Percentiles rank a stretch among this genome's conserved stretches.
Conservation (phyloP, 1,140 invertebrate genomes). For the Acromyrmex heyeri region DNA sequence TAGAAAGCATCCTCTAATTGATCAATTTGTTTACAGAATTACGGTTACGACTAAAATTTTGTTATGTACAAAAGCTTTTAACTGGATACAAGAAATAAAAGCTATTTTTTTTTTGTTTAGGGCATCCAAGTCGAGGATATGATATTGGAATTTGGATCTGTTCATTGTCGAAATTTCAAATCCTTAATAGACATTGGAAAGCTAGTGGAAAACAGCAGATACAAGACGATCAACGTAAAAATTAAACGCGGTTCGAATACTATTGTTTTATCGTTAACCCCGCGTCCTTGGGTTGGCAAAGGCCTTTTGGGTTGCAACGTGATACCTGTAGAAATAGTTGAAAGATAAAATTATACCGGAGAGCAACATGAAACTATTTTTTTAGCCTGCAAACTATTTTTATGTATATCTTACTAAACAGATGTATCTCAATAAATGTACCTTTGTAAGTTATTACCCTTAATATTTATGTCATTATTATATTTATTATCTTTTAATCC, state of each 20-base stretch:
- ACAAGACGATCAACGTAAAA: constrained; percentile 88
- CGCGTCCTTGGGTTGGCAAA: constrained; percentile 90
- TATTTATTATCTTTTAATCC: background rate
- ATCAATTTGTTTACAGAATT: too few relatives aligned
- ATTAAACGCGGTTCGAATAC: constrained; percentile 87
- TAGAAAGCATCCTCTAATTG: too few relatives aligned
- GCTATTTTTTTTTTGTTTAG: constrained; percentile 85
- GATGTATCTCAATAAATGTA: constrained; percentile 42
- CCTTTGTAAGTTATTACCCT: constrained; percentile 54
- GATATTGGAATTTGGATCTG: constrained; percentile 94
- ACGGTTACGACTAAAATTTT: too few relatives aligned
- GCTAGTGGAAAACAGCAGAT: constrained; percentile 92
- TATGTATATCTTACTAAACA: constrained; percentile 57
- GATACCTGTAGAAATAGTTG: constrained; percentile 86
- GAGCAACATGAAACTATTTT: constrained; percentile 26
- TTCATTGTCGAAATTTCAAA: constrained; percentile 92
- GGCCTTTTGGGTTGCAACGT: constrained; percentile 93
- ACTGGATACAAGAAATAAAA: background rate
- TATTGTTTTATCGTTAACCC: constrained; percentile 88
- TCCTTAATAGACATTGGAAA: constrained; percentile 89
- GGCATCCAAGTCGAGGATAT: constrained; percentile 92
- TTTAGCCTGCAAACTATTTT: constrained; percentile 49
- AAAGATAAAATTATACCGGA: constrained; percentile 81
- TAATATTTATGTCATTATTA: constrained; percentile 46
- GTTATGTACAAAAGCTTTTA: background rate